Conservation (phyloP, 2,113 vertebrate genomes). For the Turnix velox region DNA sequence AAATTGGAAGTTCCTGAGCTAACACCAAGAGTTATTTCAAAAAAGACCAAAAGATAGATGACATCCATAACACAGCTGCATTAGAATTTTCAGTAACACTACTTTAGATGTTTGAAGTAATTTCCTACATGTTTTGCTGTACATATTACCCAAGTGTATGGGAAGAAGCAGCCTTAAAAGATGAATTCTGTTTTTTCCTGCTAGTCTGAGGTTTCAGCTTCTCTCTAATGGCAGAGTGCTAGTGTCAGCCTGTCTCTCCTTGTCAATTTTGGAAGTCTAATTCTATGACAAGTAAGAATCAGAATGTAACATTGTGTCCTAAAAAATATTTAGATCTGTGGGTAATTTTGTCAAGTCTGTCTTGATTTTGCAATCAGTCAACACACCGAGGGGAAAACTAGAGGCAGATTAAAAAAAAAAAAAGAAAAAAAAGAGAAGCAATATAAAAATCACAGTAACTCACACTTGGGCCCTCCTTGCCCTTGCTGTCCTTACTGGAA, state of each 20-base stretch:
- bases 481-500: slow-evolving; percentile 56
- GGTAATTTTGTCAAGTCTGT: not conserved
- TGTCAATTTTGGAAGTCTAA: slow-evolving; percentile 3
- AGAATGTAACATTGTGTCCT: not conserved
- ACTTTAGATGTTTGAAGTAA: not conserved
- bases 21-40: not conserved
- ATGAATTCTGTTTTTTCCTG: not conserved
- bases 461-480: slow-evolving; percentile 51
- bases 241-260: not conserved
- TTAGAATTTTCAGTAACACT: not conserved
- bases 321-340: slow-evolving; percentile 17
- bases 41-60: not conserved
- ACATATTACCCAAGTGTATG: not conserved
- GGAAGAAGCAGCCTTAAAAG: not conserved
- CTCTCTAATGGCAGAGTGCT: not conserved
- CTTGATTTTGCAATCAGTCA: slow-evolving; percentile 5
- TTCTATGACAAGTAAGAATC: not conserved
- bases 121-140: not conserved
- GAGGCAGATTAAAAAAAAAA: not conserved
- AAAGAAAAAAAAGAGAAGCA: not conserved
- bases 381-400: not conserved
- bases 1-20: not conserved
- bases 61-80: not conserved
- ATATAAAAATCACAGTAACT: slow-evolving; percentile 34
- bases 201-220: not conserved